phyloP scores from a whole-genome alignment of 2,113 vertebrate species.

The Nanorana parkeri region DNA sequence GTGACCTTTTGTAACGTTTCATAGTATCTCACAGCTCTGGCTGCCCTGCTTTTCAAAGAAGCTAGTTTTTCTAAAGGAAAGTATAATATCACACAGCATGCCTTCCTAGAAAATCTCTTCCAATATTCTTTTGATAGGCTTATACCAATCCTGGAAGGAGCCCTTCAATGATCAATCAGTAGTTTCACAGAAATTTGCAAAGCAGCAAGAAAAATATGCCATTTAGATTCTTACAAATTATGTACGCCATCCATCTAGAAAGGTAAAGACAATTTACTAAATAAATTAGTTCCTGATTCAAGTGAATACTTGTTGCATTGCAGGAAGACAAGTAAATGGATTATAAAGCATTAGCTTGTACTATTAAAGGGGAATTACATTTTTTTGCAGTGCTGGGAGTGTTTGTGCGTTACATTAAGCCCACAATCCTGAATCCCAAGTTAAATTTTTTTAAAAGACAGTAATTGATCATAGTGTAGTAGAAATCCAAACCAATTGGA shows the following conservation, averaged over 20 bases:
- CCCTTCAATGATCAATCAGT: slow-evolving; percentile 42
- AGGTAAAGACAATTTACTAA: not conserved
- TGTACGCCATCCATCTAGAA: slow-evolving; percentile 6
- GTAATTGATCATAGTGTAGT: no score
- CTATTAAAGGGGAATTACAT: not conserved
- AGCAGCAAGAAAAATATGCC: slow-evolving; percentile 30
- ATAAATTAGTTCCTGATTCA: not conserved
- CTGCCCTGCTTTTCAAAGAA: slow-evolving; percentile 38
- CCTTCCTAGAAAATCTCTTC: slow-evolving; percentile 42
- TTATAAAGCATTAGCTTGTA: not conserved
- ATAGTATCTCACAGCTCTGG: slow-evolving; percentile 26
- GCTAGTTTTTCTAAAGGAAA: slow-evolving; percentile 34
- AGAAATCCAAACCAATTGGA: no score
- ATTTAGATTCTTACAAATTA: slow-evolving; percentile 22
- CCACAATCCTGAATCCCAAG: no score
- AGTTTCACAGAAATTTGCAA: slow-evolving; percentile 48
- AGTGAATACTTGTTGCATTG: slow-evolving; percentile 25
- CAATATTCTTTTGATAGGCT: slow-evolving; percentile 52
- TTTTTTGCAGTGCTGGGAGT: no score
- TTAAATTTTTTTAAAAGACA: no score
- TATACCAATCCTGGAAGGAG: slow-evolving; percentile 46
- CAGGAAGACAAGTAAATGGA: not conserved
- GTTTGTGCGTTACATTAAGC: no score
- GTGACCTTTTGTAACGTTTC: slow-evolving; percentile 52
- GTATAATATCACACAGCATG: slow-evolving; percentile 50